Percentiles rank a stretch among this genome's conserved stretches.
phyloP scores from a whole-genome alignment of 2,888 invertebrate species.

The Noctua janthina region DNA sequence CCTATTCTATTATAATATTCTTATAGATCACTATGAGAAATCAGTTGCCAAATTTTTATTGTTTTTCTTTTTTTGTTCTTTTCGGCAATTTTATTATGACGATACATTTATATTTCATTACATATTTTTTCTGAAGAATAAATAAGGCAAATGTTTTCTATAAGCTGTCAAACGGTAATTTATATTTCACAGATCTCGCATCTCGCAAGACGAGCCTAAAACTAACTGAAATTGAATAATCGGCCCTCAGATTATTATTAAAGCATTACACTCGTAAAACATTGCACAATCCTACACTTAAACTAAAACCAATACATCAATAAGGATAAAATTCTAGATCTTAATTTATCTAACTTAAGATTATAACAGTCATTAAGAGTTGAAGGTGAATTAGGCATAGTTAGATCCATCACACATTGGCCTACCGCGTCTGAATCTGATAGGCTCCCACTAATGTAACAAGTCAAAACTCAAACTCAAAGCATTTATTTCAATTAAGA shows the following conservation, averaged over 20 bases:
- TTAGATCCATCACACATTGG: constrained; percentile 1
- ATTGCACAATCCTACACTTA: constrained; percentile 4
- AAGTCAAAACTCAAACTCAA: not conserved
- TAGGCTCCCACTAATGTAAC: not conserved
- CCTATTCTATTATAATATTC: not conserved
- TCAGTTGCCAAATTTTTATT: not conserved
- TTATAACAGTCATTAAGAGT: not conserved
- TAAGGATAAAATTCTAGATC: not conserved
- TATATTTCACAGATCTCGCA: not conserved
- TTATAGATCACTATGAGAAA: not conserved
- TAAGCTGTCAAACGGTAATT: not conserved
- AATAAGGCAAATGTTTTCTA: not conserved
- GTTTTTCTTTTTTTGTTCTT: not conserved
- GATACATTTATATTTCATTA: not conserved
- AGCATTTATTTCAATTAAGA: no score
- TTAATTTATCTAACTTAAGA: not conserved
- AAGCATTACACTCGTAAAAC: not conserved
- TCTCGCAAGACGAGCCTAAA: not conserved
- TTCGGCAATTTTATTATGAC: not conserved
- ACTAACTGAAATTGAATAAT: not conserved
- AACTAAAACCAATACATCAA: not conserved
- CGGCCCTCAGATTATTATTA: not conserved
- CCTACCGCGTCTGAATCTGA: not conserved
- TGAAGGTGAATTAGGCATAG: not conserved
- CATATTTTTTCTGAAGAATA: not conserved